Conservation (phyloP, 2,113 vertebrate species). For the Peromyscus maniculatus region DNA sequence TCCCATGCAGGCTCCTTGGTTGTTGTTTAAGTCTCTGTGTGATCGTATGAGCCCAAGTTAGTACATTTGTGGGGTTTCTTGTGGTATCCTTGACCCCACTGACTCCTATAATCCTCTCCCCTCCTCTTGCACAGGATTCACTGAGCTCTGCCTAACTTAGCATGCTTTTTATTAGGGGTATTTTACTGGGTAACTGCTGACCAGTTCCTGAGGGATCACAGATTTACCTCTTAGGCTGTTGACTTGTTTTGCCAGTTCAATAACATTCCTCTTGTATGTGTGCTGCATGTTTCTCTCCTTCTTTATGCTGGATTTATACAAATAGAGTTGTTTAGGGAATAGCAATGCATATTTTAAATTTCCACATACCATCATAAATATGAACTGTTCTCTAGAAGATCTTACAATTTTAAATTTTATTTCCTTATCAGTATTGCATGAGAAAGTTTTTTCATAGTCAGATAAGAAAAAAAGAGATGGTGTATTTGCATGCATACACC, state of each 20-base stretch:
- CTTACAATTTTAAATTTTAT: constrained; percentile 23
- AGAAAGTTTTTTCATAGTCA: neutral
- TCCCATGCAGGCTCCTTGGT: no score
- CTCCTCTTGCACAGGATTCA: neutral
- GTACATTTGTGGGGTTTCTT: no score
- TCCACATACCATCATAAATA: constrained; percentile 8
- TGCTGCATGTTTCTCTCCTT: constrained; percentile 37
- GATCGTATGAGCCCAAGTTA: no score
- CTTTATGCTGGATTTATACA: constrained; percentile 13
- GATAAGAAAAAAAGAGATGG: neutral
- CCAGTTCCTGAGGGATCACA: neutral
- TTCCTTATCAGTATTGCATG: neutral
- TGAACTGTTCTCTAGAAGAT: constrained; percentile 23
- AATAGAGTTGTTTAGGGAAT: constrained; percentile 28
- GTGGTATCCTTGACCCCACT: no score
- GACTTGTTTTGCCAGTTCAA: constrained; percentile 54
- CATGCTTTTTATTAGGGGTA: neutral
- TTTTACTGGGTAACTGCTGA: neutral
- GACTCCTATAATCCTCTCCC: no score
- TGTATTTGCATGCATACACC: neutral
- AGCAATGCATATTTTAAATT: constrained; percentile 33
- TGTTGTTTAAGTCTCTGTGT: no score
- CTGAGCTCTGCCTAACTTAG: neutral
- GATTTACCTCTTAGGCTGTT: neutral
- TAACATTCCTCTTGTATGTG: neutral